Conservation (phyloP, 2,888 invertebrate species). For the Hypselothyrea guttata region DNA sequence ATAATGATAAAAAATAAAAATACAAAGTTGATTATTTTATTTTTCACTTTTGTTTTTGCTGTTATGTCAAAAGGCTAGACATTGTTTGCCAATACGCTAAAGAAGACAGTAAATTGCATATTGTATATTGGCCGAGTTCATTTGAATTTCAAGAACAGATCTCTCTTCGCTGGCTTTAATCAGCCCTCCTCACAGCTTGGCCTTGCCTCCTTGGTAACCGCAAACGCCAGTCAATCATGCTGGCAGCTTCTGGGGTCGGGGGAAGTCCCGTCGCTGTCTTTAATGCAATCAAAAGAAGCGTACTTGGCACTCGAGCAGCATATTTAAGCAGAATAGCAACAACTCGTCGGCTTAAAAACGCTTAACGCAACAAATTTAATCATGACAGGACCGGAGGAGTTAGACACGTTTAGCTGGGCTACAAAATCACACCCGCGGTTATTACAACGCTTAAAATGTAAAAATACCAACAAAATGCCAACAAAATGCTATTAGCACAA, state of each 20-base stretch:
- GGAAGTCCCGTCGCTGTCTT: conserved; percentile 24
- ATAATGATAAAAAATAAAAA: conserved; percentile 26
- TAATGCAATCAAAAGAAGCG: conserved; percentile 63
- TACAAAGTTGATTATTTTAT: conserved; percentile 26
- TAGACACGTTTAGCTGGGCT: conserved; percentile 28
- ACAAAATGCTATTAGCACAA: conserved; percentile 64
- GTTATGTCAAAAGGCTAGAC: conserved; percentile 28
- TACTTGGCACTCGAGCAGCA: conserved; percentile 53
- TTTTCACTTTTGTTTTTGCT: neutral
- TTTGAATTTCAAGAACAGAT: conserved; percentile 37
- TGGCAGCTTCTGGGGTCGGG: neutral
- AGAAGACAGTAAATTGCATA: too few relatives aligned
- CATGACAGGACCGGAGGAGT: conserved; percentile 44
- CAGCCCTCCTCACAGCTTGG: conserved; percentile 14
- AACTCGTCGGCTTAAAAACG: conserved; percentile 52
- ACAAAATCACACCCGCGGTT: conserved; percentile 76
- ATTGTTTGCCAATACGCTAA: conserved; percentile 27
- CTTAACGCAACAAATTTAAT: conserved; percentile 67
- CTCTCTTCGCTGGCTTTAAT: conserved; percentile 10
- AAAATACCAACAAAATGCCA: conserved; percentile 42
- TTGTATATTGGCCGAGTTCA: too few relatives aligned
- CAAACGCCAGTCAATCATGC: conserved; percentile 52
- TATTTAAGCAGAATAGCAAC: conserved; percentile 51
- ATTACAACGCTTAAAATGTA: conserved; percentile 68
- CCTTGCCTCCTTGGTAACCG: conserved; percentile 52